These are phyloP conservation scores for Anas bernieri DNA, from an alignment of 2,797 vertebrate genomes.

Conservation along the genomic window DNA sequence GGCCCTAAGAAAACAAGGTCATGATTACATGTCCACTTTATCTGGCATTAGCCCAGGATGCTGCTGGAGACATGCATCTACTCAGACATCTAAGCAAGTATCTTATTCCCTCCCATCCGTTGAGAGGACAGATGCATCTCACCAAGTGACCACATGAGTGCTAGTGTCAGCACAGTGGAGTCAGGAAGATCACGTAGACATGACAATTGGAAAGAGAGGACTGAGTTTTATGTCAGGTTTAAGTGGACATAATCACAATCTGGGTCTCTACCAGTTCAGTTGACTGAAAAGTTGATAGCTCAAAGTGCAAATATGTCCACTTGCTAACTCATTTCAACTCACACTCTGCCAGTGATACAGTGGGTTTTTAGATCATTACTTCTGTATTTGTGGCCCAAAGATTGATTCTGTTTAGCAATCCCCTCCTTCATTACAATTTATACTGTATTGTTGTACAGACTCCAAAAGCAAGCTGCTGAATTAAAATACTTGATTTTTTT, in stretches of 20 bases:
- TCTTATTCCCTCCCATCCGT: accelerated
- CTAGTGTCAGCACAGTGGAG: not conserved
- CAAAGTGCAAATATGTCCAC: not conserved
- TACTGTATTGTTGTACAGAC: not conserved
- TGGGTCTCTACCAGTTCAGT: not conserved
- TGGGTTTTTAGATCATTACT: not conserved
- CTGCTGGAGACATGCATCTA: not conserved
- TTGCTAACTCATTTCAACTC: not conserved
- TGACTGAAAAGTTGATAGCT: not conserved
- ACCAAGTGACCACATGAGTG: not conserved
- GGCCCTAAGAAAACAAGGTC: not conserved
- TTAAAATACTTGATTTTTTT: not conserved
- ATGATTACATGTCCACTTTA: not conserved
- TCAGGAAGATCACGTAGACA: accelerated
- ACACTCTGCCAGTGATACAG: not conserved
- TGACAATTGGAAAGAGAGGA: not conserved
- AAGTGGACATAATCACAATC: not conserved
- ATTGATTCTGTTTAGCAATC: not conserved
- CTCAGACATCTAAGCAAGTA: not conserved
- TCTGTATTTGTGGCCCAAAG: not conserved
- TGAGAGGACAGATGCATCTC: not conserved
- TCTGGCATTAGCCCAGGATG: not conserved
- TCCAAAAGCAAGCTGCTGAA: not conserved
- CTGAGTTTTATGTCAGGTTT: not conserved
- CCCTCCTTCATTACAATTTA: slow-evolving; percentile 9